Evolutionary conservation across 1,140 invertebrate species (phyloP), one percentile per base, ranked within the genome.

Genomic region (Drosophila auraria): DNA sequence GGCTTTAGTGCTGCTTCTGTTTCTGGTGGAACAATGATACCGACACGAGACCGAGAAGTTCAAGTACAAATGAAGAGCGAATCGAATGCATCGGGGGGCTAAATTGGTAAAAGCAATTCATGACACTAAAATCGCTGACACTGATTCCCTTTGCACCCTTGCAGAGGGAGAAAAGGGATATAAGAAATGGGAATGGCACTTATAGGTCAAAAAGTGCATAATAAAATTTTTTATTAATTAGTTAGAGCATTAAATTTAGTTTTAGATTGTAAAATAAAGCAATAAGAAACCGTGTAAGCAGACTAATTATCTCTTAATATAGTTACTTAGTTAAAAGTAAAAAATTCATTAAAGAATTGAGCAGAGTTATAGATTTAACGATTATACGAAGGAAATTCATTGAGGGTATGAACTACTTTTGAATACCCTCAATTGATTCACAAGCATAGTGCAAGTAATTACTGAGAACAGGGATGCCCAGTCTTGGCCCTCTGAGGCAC

Each of bases 31-130:
- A 54, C 49, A 27, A 51, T n/a, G 25, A n/a, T 8, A 51, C 33
- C 33, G 9, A 11, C 8, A 25, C 49, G 4, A 15, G 12, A 7
- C 27, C 15, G 14, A 54, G 49, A 47, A 54, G 64, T 71, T 71
- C 68, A 71, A 71, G 64, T 57, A 71, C 68, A 57, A 71, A 71
- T 71, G 68, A 71, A 71, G 68, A 71, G 68, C 71, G 47, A 73
- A 73, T 73, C 68, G 47, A 51, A 61, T 73, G 69, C 69, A 73
- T 38, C 47, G 44, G 23, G 27, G 61, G 61, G 23, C 7, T 47
- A 71, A 71, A 71, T 71, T 71, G 68, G 68, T 57, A 71, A 74
- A 65, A 63, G 20, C 58, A 45, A 63, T 63, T 63, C 58, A 63
- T 40, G 64, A 4, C 49, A 45, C 70, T 59, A 36, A 58, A 73